Evolutionary conservation across 2,888 invertebrate genomes (phyloP), one percentile per base, ranked within the genome.

Genomic region (Alsophila aescularia): DNA sequence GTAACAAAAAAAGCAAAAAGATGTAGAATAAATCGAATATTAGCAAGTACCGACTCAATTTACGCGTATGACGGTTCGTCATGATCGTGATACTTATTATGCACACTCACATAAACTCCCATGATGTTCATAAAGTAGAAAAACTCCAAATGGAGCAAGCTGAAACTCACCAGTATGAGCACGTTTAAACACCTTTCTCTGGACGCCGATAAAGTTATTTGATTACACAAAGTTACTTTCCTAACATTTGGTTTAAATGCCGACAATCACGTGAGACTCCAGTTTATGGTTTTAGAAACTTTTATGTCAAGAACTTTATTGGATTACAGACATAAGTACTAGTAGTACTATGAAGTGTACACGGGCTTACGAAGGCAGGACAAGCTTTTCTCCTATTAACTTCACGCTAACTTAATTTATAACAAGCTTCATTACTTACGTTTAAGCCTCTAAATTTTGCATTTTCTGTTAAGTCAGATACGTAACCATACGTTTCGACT

Each of bases 181-280:
- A 43, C 43, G 45, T 21, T 24, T 12, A 42, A 14, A 40, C 29
- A 44, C 39, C 31, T 39, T 31, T 35, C 12, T 36, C 39, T 12
- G 27, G 35, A 35, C 16, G 27, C 12, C 39, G 42, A 57, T 53
- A 57, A 51, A 53, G 39, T 29, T 40, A 48, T 53, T 60, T 40
- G 40, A 56, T 52, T 50, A 52, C 52, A 47, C 43, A 40, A 52
- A 53, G 31, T 52, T 35, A 60, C 52, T 53, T 52, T 49, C 50
- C 36, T 43, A 36, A 48, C 52, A 40, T 43, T 31, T 43, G 39
- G 40, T 60, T 59, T 53, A 37, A 57, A 58, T 49, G 52, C 41
- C 49, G 51, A 40, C 58, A 36, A 55, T 43, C 62, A 58, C 51
- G 52, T 18, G 49, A 53, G 37, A 54, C 18, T 44, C 36, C 8